Percentiles rank a stretch among this genome's conserved stretches.
Conservation (phyloP, 1,140 invertebrate species). For the Trichonephila clavipes region DNA sequence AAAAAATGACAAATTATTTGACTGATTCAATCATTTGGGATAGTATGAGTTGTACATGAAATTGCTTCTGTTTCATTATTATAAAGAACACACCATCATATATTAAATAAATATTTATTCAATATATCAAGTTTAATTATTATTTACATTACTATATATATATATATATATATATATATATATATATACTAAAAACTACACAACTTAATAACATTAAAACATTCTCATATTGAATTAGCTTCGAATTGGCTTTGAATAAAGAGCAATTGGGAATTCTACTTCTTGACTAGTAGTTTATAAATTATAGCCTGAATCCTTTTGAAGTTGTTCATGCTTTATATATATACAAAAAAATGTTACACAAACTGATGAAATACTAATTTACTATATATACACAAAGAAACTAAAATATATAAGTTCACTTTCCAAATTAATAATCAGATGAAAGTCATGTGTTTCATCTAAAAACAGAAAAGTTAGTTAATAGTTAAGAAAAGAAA, state of each 20-base stretch:
- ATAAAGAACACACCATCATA: not conserved
- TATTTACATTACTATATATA: not conserved
- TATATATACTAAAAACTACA: too few relatives aligned
- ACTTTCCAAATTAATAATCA: too few relatives aligned
- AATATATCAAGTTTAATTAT: not conserved
- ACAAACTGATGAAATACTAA: not conserved
- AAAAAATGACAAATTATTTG: too few relatives aligned
- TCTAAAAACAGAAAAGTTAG: not conserved
- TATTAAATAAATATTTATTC: not conserved
- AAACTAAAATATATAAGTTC: too few relatives aligned
- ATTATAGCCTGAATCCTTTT: not conserved
- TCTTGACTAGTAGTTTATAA: slow-evolving; percentile 4
- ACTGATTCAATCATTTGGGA: too few relatives aligned
- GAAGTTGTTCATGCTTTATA: not conserved
- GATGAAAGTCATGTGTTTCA: slow-evolving; percentile 44
- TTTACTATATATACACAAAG: not conserved
- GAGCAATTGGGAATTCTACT: not conserved
- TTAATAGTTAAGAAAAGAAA: not conserved
- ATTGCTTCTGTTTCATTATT: too few relatives aligned
- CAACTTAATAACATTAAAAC: too few relatives aligned
- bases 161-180: too few relatives aligned
- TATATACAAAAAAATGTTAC: not conserved
- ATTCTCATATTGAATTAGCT: not conserved
- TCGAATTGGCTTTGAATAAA: not conserved
- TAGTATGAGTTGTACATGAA: too few relatives aligned